Base-by-base conservation (phyloP, 2,113 vertebrate species). In the Mustelus asterias region DNA sequence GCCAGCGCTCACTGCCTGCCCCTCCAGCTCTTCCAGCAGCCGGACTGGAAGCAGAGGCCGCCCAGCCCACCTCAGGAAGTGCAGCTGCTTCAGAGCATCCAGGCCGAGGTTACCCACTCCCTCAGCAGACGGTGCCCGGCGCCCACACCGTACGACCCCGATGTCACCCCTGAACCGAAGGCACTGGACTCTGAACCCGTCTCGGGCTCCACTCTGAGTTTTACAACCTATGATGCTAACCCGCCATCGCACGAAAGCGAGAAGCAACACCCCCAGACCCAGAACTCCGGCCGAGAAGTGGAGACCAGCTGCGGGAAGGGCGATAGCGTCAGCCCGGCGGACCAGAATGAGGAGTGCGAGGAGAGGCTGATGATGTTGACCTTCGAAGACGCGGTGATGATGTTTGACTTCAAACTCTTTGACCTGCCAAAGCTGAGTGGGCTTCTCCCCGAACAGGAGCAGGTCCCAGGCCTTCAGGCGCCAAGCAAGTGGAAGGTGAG, bases 351-450 rank as follows among this genome's bases (percentile, higher is more conserved):
- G 41, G 94, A 76, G 13, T 95, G 26, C 72, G 69, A 94, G 65
- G 70, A 76, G 67, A 94, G 44, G 37, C 14, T 95, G 44, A 95
- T 72, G 94, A 76, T 76, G 94, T 24, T 76, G 10, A 72, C 94
- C 3, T 95, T 95, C 54, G 94, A 95, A 72, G 94, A 95, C 33
- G 94, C 94, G 54, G 94, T 95, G 24, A 95, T 76, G 94, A 95
- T 95, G 94, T 95, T 95, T 54, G 94, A 95, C 69, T 95, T 95
- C 33, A 69, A 95, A 48, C 94, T 95, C 69, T 95, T 95, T 18
- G 94, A 95, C 69, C 70, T 33, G 10, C 63, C 41, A 1, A 54
- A 54, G 94, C 72, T 54, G 29, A 72, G 26, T 54, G 94, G 65
- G 29, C 94, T 48, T 3, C 24, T 95, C 54, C 29, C 22, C 5